phyloP scores from a whole-genome alignment of 2,797 vertebrate genomes.

The Sternotherus odoratus region DNA sequence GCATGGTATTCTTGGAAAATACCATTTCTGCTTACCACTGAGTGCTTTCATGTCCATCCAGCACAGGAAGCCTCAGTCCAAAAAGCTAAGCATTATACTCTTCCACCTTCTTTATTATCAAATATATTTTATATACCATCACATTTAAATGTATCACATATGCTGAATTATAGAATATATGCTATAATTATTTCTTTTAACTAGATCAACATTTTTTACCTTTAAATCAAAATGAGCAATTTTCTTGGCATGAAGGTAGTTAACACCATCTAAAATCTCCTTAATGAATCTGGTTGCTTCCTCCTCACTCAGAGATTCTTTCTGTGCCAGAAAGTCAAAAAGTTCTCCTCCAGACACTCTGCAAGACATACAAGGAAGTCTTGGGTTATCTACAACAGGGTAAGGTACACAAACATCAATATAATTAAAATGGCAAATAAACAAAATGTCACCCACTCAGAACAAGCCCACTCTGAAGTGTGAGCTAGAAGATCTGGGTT shows the following conservation, averaged over 20 bases:
- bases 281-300: slow-evolving; percentile 98
- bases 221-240: slow-evolving; percentile 98
- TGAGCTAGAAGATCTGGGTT: neutral
- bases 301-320: slow-evolving; percentile 96
- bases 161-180: neutral
- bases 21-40: neutral
- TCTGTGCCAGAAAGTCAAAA: slow-evolving; percentile 95
- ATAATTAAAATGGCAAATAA: neutral
- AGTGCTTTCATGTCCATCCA: neutral
- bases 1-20: neutral
- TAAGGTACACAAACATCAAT: neutral
- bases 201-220: slow-evolving; percentile 79
- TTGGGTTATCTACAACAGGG: neutral
- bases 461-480: neutral
- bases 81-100: neutral
- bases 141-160: neutral
- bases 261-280: slow-evolving; percentile 95
- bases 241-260: slow-evolving; percentile 93
- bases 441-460: neutral
- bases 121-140: neutral
- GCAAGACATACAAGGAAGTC: slow-evolving; percentile 30
- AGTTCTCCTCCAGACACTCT: slow-evolving; percentile 94
- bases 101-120: neutral
- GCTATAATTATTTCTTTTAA: neutral
- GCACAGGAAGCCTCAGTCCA: neutral